Evolutionary conservation across 92 coral and sea anemone species (phyloP), one percentile per base, ranked within the genome.

Genomic region (Porites rus): DNA sequence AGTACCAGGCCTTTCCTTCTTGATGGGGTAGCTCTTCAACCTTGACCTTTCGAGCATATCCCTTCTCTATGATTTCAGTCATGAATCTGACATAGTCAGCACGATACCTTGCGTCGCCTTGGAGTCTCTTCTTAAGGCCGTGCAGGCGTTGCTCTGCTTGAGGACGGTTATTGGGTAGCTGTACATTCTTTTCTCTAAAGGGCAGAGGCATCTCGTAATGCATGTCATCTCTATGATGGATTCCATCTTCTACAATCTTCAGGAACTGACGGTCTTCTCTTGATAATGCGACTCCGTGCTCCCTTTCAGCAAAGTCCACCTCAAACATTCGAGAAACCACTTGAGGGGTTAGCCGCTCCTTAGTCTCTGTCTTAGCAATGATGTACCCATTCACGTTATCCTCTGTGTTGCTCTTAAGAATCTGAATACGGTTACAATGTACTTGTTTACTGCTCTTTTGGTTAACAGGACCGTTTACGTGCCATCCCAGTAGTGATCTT

Each of bases 401-500:
- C 66, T 21, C 85, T 4, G 7, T 25, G 51, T 79, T 81, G 76
- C 65, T 59, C 31, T 61, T 25, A 7, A 68, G 56, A 51, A 89
- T 60, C 76, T 78, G 76, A 46, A 86, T 78, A 25, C 84, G 77
- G 75, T 90, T 86, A 53, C 90, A 86, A 6, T 59, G 75, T 71
- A 81, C 38, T 72, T 28, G 60, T 38, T 69, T 80, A 28, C 69
- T 78, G n/a, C 74, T 83, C 46, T 74, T 69, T 24, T 56, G 74
- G 12, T 58, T 38, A 21, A 84, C 92, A 14, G 92, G 89, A 24
- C 92, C 84, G 82, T 88, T 88, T 51, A 79, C 60, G 17, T 80
- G 56, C 92, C 92, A 84, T 88, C 90, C 94, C n/a, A 88, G 54
- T 59, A 84, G 17, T 73, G 92, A 83, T 82, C 77, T 84, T 6